These are phyloP conservation scores for Stichodactyla helianthus DNA, from an alignment of 64 coral and sea anemone species.

Conservation along the genomic window DNA sequence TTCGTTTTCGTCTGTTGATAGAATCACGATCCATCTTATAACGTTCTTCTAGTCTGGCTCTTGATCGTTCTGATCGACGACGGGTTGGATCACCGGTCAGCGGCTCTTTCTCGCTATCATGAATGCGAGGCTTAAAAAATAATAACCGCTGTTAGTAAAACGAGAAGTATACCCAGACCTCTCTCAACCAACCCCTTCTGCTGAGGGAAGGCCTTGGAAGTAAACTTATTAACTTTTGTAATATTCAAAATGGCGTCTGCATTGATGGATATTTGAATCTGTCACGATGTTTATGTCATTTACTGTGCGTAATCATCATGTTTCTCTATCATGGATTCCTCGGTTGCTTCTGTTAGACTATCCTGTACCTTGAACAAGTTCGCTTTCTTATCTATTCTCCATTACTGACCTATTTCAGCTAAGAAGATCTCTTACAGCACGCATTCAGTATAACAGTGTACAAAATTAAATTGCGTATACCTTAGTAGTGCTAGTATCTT, in stretches of 20 bases:
- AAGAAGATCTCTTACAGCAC: too few relatives aligned
- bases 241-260: too few relatives aligned
- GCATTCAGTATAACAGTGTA: too few relatives aligned
- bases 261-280: too few relatives aligned
- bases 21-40: constrained; percentile 77
- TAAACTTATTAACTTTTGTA: neutral
- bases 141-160: neutral
- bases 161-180: neutral
- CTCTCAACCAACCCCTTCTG: too few relatives aligned
- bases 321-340: too few relatives aligned
- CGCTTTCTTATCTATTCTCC: too few relatives aligned
- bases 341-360: too few relatives aligned
- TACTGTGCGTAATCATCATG: too few relatives aligned
- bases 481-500: neutral
- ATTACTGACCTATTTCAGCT: too few relatives aligned
- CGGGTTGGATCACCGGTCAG: constrained; percentile 50
- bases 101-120: neutral
- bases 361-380: too few relatives aligned
- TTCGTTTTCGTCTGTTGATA: constrained; percentile 60
- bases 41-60: constrained; percentile 68
- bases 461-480: neutral
- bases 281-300: too few relatives aligned
- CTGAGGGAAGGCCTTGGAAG: neutral
- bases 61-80: constrained; percentile 59
- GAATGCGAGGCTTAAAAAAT: neutral